A percentile compares a stretch with the other conserved stretches of the same genome.
Evolutionary conservation across 2,797 vertebrate genomes (phyloP).

Genomic region (Lophura swinhoii): DNA sequence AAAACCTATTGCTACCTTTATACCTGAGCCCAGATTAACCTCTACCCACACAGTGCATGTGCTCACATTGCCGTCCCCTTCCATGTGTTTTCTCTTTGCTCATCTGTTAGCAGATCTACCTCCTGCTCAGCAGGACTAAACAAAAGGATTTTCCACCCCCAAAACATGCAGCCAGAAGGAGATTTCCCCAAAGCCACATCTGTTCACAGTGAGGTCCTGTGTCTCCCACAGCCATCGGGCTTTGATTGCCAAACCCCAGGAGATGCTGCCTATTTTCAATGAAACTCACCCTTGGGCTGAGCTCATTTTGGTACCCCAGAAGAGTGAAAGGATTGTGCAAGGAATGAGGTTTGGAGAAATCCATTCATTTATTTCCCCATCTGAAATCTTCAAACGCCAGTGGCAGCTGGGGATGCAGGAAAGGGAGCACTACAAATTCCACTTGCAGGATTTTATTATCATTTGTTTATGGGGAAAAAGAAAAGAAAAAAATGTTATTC

Average conservation of each 20-base stretch:
- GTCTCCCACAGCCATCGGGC: not conserved
- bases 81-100: not conserved
- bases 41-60: not conserved
- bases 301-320: not conserved
- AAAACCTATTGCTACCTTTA: accelerated
- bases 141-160: not conserved
- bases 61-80: not conserved
- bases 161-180: not conserved
- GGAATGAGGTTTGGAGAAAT: not conserved
- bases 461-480: not conserved
- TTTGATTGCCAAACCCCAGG: not conserved
- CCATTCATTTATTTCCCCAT: not conserved
- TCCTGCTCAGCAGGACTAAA: not conserved
- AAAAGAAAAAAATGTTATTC: not conserved
- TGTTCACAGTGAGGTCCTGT: not conserved
- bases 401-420: not conserved
- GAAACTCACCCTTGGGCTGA: not conserved
- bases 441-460: not conserved
- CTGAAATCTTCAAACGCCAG: not conserved
- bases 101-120: not conserved
- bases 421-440: not conserved
- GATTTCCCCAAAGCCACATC: not conserved
- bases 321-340: not conserved
- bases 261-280: not conserved
- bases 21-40: not conserved